These are phyloP conservation scores for Acrocephalus arundinaceus DNA, from an alignment of 2,113 vertebrate genomes.

Conservation along the genomic window DNA sequence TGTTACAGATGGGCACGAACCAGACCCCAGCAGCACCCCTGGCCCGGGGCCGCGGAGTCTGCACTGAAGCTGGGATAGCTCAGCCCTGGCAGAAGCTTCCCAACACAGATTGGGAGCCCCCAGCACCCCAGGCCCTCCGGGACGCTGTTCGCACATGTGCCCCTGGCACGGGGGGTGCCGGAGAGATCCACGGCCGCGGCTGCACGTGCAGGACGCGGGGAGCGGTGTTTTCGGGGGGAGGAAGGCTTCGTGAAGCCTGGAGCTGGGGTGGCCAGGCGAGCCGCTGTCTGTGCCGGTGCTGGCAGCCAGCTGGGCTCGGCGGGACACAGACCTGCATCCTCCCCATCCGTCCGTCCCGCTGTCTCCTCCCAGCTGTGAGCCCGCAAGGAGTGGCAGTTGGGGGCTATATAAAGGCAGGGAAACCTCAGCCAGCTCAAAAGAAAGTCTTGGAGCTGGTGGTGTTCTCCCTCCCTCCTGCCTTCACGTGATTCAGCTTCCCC, in stretches of 20 bases:
- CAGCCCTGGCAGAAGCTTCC: rapidly evolving
- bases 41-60: rapidly evolving
- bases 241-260: neutral
- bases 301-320: constrained; percentile 1
- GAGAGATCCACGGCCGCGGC: neutral
- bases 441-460: neutral
- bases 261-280: neutral
- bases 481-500: constrained; percentile 38
- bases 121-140: rapidly evolving
- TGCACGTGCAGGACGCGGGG: rapidly evolving
- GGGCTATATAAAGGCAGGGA: constrained; percentile 50
- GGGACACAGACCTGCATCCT: constrained; percentile 15
- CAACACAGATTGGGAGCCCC: neutral
- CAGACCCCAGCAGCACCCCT: rapidly evolving
- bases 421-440: constrained; percentile 33
- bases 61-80: neutral
- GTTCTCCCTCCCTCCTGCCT: neutral
- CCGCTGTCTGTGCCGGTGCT: neutral
- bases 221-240: neutral
- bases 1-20: neutral
- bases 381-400: constrained; percentile 43
- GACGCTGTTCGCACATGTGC: rapidly evolving
- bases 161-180: rapidly evolving
- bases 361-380: constrained; percentile 64
- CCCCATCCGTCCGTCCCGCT: neutral